These are phyloP conservation scores for Abramis brama DNA, from an alignment of 2,113 vertebrate genomes.

Conservation along the genomic window DNA sequence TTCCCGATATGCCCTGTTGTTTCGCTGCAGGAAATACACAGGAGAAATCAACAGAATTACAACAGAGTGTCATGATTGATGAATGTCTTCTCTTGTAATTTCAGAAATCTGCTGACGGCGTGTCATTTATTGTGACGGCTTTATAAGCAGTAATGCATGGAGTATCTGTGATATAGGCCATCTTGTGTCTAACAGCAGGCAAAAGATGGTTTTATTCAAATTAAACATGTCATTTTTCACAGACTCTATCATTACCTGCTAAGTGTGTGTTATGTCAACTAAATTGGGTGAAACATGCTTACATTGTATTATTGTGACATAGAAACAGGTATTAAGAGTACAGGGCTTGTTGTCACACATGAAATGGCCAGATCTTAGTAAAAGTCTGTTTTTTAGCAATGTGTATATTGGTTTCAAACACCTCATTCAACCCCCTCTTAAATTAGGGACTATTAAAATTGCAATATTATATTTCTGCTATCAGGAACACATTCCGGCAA, in stretches of 20 bases:
- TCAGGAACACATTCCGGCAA: not conserved
- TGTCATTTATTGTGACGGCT: conserved; percentile 43
- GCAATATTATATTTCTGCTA: not conserved
- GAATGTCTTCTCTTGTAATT: conserved; percentile 19
- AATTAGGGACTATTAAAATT: not conserved
- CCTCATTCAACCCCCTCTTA: not conserved
- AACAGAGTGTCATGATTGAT: conserved; percentile 4
- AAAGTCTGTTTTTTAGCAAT: not conserved
- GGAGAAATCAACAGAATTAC: conserved; percentile 18
- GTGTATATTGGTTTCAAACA: no score
- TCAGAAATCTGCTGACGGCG: conserved; percentile 5
- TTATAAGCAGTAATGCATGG: not conserved
- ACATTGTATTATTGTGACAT: not conserved
- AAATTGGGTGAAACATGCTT: not conserved
- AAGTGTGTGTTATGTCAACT: not conserved
- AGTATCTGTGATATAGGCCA: conserved; percentile 5
- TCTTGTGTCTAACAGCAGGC: conserved; percentile 5
- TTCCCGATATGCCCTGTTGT: conserved; percentile 14
- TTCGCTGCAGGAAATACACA: conserved; percentile 20
- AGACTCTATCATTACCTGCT: conserved; percentile 10
- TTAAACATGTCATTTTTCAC: not conserved
- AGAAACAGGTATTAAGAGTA: not conserved
- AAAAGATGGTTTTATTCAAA: not conserved
- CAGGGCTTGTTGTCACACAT: not conserved
- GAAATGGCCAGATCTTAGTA: not conserved